Base-by-base conservation (phyloP, 2,888 invertebrate species). In the Hirudinaria manillensis region DNA sequence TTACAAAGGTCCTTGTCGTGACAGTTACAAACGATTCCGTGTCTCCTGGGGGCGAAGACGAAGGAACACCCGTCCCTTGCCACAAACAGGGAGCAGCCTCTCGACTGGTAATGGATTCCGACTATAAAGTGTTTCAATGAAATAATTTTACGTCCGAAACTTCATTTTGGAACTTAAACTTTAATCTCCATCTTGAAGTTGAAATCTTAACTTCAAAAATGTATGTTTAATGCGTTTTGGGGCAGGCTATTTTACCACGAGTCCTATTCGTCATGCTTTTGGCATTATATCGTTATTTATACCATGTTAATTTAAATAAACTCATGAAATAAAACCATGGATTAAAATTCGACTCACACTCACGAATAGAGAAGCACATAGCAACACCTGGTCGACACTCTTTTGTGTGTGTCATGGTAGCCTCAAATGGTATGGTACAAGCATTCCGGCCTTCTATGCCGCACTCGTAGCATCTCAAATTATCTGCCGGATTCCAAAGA, bases 11-110 rank as follows among this genome's bases (percentile, higher is more conserved):
- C 61, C 29, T 29, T 61, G 24, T 29, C 61, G 24, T 61, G 61
- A 61, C 61, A 61, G 61, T 61, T 61, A 19, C 61, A 61, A n/a
- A 61, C 61, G 29, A 61, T 61, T 16, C 61, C 61, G 29, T 61
- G 61, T 29, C 61, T 61, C 19, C 24, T 61, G 4, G 61, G 61
- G 7, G 61, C 24, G 10, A 61, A 61, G 24, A 61, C 61, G 10
- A 61, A 29, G 10, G 29, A 27, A 29, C 61, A 61, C 10, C 61
- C 61, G 24, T 24, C 24, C 24, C 29, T 61, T 7, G 61, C 61
- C 61, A 61, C 61, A 29, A 61, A 61, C 61, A 27, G 61, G 19
- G 61, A 61, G 61, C 61, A 61, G 1, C 61, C 61, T 27, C 61
- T 24, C 24, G 61, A 27, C 10, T 61, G 24, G 29, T 16, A 29